Base-by-base conservation (phyloP, 2,888 invertebrate species). In the Cosmia trapezina region DNA sequence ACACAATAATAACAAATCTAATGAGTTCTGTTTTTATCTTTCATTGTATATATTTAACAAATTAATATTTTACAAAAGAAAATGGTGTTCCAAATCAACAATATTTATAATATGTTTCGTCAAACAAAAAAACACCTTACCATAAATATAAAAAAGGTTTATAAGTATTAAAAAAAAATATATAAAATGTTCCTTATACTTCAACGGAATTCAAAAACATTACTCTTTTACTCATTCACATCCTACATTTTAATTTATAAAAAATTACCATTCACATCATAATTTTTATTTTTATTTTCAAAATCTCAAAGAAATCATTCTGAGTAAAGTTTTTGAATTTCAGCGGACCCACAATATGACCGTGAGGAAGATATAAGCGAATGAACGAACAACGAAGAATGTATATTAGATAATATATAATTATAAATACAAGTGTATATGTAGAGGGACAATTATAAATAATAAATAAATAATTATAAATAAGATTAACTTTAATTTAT, bases 301-400 rank as follows among this genome's bases (percentile, higher is more conserved):
- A 65, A 73, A 65, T 56, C 63, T 5, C 9, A 1, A 74, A 45
- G 6, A 11, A 70, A 67, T 33, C 0, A 59, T 33, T 0, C 49
- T 83, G 84, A 81, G 81, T 81, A 80, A 80, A 61, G 81, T 83
- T 83, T 81, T 81, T 89, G 89, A 86, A 89, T 90, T 90, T 86
- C 90, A 90, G 90, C 80, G 7, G 73, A 83, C 11, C 59, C 81
- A 71, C 69, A 67, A 59, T 70, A 47, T 83, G 81, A 83, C 74
- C 84, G 57, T 41, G 83, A 80, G 0, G 84, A 70, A 47, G 84
- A 83, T 66, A 70, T 79, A 68, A 70, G 72, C 41, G 83, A 81
- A 73, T 81, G 53, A 73, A 57, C 6, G 59, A 79, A 85, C 63
- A 85, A 71, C 51, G 73, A 80, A 83, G 80, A 83, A 72, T 72